Base-by-base conservation (phyloP, 92 coral and sea anemone genomes). In the Parazoanthus darwini region DNA sequence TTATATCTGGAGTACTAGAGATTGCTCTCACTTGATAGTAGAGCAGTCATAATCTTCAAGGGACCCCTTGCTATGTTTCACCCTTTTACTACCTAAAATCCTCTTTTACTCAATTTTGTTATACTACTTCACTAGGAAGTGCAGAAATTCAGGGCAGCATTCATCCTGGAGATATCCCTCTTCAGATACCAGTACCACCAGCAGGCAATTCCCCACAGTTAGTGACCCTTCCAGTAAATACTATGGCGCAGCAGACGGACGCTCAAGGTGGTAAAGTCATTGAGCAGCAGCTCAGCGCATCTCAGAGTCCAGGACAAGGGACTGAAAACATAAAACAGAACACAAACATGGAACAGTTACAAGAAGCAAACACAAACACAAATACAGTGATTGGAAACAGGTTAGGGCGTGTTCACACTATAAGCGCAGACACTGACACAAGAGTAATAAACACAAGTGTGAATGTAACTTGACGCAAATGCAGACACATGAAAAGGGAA, bases 91-190 rank as follows among this genome's bases (percentile, higher is more conserved):
- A 39, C 48, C 18, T 15, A 66, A 18, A 76, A 18, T 15, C 46
- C 13, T 3, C 7, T 39, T 29, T 8, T 77, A 77, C 51, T 77
- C 33, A 43, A 20, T 43, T 39, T 18, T 36, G 38, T 54, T 56
- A 6, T 80, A 18, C 15, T 1, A n/a, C 36, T 8, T 35, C 36
- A 10, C n/a, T 46, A 84, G 87, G 71, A 71, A 84, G 65, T 51
- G 66, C 78, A 15, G 77, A 39, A 33, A 84, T 84, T 35, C 67
- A 84, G 87, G 87, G 87, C 42, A 84, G 87, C 22, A 71, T 84
- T 39, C 87, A 84, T 15, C 35, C 87, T 18, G 65, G 87, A 9
- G 33, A 84, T 3, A 3, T 46, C 18, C 65, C 87, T 13, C 16
- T 44, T 23, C 44, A 84, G 42, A 82, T 77, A 4, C 58, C 44